phyloP scores from a whole-genome alignment of 30 jellyfish, hydroid and myxozoan species.

The Sanderia malayensis region DNA sequence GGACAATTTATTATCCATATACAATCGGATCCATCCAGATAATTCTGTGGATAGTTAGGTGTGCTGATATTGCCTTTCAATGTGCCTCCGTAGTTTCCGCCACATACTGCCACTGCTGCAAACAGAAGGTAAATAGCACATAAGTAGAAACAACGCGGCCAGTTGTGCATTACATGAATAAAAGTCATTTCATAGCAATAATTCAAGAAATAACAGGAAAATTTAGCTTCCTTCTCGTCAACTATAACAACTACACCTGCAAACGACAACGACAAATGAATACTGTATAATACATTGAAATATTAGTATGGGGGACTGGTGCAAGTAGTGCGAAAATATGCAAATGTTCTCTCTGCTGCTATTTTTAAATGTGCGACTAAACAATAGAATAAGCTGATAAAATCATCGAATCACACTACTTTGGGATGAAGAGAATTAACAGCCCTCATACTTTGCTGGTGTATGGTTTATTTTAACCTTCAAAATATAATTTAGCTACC shows the following conservation, averaged over 20 bases:
- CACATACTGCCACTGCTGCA: constrained; percentile 64
- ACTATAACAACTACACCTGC: neutral
- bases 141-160: constrained; percentile 16
- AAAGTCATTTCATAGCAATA: neutral
- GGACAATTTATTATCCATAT: constrained; percentile 63
- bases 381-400: too few species aligned
- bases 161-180: constrained; percentile 1
- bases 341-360: too few species aligned
- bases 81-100: constrained; percentile 61
- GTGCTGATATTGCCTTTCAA: constrained; percentile 56
- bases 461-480: too few species aligned
- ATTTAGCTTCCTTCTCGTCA: neutral
- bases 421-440: too few species aligned
- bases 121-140: constrained; percentile 12
- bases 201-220: neutral
- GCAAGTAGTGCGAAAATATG: too few species aligned
- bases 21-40: constrained; percentile 61
- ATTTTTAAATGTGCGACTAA: too few species aligned
- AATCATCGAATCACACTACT: too few species aligned
- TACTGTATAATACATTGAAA: neutral
- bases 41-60: constrained; percentile 51
- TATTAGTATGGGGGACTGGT: neutral
- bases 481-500: too few species aligned
- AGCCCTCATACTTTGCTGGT: too few species aligned
- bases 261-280: neutral